Percentiles rank a stretch among this genome's conserved stretches.
Conservation (phyloP, 2,888 invertebrate species). For the Balanococcus diminutus region DNA sequence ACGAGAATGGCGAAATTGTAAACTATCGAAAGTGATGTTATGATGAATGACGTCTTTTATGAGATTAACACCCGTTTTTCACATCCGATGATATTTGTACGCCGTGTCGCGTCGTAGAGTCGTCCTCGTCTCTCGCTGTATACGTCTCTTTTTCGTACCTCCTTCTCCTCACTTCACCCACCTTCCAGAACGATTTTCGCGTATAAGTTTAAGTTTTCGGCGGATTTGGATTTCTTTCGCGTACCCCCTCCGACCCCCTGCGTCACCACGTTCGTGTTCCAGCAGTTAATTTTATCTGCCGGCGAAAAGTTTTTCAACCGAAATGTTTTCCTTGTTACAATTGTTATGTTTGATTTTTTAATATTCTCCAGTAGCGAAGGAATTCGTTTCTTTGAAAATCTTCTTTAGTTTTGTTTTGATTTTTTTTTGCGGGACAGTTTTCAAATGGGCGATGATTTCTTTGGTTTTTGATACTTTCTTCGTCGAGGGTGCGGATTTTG, state of each 20-base stretch:
- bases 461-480: no score
- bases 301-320: background rate
- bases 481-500: no score
- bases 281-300: background rate
- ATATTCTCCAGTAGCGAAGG: background rate
- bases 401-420: background rate
- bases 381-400: background rate
- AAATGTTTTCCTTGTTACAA: background rate
- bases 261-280: background rate
- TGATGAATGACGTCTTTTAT: slow-evolving; percentile 29
- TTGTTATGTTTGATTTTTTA: slow-evolving; percentile 13
- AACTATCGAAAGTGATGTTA: slow-evolving; percentile 26
- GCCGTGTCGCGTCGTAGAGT: background rate
- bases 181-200: background rate
- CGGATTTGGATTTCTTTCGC: background rate
- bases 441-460: background rate
- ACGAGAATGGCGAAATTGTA: slow-evolving; percentile 18
- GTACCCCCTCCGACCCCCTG: background rate
- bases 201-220: background rate
- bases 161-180: background rate
- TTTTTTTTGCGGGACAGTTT: background rate
- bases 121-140: background rate
- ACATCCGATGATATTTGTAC: slow-evolving; percentile 12
- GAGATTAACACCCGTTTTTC: background rate
- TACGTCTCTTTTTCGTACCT: background rate